Conservation (phyloP, 2,888 invertebrate species). For the Antheraea assamensis region DNA sequence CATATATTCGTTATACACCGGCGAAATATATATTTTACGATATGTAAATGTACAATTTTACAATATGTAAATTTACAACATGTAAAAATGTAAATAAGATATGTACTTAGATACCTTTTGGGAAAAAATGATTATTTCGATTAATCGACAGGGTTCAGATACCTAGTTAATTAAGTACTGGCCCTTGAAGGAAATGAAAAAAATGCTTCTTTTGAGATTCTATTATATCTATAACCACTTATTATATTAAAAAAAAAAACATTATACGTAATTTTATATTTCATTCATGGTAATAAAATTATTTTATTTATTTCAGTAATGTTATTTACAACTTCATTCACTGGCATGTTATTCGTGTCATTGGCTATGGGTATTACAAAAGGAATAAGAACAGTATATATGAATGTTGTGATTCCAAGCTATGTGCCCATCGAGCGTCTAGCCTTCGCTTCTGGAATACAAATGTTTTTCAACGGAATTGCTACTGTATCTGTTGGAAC, state of each 20-base stretch:
- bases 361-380: slow-evolving; percentile 85
- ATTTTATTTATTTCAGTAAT: slow-evolving; percentile 61
- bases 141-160: too few species aligned
- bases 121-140: too few species aligned
- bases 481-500: slow-evolving; percentile 84
- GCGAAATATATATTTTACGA: too few species aligned
- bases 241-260: background rate
- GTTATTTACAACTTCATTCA: slow-evolving; percentile 69
- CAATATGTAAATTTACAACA: too few species aligned
- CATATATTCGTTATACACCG: too few species aligned
- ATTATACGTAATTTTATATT: background rate
- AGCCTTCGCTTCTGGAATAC: slow-evolving; percentile 86
- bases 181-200: too few species aligned
- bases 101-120: too few species aligned
- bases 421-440: slow-evolving; percentile 86
- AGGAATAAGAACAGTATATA: slow-evolving; percentile 86
- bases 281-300: background rate
- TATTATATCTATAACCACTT: background rate
- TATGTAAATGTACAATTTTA: too few species aligned
- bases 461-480: slow-evolving; percentile 86
- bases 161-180: too few species aligned
- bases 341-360: slow-evolving; percentile 76
- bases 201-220: too few species aligned
- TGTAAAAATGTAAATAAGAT: too few species aligned
- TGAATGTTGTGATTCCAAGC: slow-evolving; percentile 85